phyloP scores from a whole-genome alignment of 2,888 invertebrate species.

The Hofmannophila pseudospretella region DNA sequence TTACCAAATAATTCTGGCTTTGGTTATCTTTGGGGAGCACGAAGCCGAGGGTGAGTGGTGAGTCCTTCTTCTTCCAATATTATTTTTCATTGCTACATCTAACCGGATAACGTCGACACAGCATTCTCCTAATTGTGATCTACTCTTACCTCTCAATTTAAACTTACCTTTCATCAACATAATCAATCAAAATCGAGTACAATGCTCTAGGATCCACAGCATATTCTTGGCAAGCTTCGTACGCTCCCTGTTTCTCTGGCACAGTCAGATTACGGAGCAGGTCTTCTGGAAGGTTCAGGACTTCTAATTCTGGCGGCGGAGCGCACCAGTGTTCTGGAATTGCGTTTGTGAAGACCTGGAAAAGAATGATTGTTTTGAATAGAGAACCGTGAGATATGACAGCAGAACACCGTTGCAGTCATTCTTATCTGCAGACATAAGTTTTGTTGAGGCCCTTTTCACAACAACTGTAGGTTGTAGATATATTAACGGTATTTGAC shows the following conservation, averaged over 20 bases:
- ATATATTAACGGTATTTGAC: too few relatives aligned
- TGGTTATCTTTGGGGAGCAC: too few relatives aligned
- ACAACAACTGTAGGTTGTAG: too few relatives aligned
- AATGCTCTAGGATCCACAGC: slow-evolving; percentile 58
- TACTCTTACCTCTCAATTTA: slow-evolving; percentile 43
- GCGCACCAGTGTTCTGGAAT: slow-evolving; percentile 83
- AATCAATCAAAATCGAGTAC: slow-evolving; percentile 38
- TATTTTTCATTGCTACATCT: too few relatives aligned
- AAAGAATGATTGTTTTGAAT: slow-evolving; percentile 9
- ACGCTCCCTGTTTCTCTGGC: slow-evolving; percentile 65
- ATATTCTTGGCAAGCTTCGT: slow-evolving; percentile 73
- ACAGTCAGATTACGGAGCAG: slow-evolving; percentile 72
- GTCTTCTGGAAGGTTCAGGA: slow-evolving; percentile 61
- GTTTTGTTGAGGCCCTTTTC: neutral
- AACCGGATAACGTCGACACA: too few relatives aligned
- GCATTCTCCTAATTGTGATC: too few relatives aligned
- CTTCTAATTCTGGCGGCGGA: slow-evolving; percentile 71
- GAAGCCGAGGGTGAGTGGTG: too few relatives aligned
- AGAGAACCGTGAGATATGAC: too few relatives aligned
- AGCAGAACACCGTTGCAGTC: neutral
- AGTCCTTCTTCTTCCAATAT: too few relatives aligned
- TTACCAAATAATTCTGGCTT: too few relatives aligned
- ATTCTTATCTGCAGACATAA: neutral
- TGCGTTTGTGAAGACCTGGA: slow-evolving; percentile 83
- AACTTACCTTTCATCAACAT: slow-evolving; percentile 50